Evolutionary conservation across 1,140 invertebrate genomes (phyloP).

Genomic region (Ips nitidus): DNA sequence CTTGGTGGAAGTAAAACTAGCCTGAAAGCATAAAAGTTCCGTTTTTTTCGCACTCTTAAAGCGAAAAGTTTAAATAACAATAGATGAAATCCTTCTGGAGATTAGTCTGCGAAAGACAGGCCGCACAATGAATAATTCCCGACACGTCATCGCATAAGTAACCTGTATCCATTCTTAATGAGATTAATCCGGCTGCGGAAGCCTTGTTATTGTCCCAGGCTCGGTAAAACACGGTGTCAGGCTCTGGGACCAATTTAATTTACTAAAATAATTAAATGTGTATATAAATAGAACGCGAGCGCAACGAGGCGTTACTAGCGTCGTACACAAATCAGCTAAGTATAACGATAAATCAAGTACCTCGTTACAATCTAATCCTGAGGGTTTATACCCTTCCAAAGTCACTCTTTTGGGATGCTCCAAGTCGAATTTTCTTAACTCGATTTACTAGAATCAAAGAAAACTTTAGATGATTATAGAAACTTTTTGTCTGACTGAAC

Average conservation of each 20-base stretch:
- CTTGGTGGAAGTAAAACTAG: too few relatives aligned
- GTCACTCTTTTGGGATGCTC: too few relatives aligned
- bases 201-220: conserved; percentile 8
- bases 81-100: not conserved
- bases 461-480: too few relatives aligned
- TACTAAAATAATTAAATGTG: conserved; percentile 39
- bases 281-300: conserved; percentile 38
- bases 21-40: too few relatives aligned
- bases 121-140: conserved; percentile 14
- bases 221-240: conserved; percentile 27
- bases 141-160: conserved; percentile 12
- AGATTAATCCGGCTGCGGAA: conserved; percentile 23
- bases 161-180: conserved; percentile 17
- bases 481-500: too few relatives aligned
- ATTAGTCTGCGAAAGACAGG: conserved; percentile 1
- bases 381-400: too few relatives aligned
- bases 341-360: conserved; percentile 42
- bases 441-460: too few relatives aligned
- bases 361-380: conserved; percentile 40
- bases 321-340: conserved; percentile 41
- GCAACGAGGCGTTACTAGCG: conserved; percentile 35
- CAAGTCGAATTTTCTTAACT: too few relatives aligned
- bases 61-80: not conserved
- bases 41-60: not conserved
- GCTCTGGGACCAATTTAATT: conserved; percentile 36